Percentiles rank a stretch among this genome's conserved stretches.
These are phyloP conservation scores for Holothuria scabra DNA, from an alignment of 53 echinoderm and acorn worm species.

Conservation along the genomic window DNA sequence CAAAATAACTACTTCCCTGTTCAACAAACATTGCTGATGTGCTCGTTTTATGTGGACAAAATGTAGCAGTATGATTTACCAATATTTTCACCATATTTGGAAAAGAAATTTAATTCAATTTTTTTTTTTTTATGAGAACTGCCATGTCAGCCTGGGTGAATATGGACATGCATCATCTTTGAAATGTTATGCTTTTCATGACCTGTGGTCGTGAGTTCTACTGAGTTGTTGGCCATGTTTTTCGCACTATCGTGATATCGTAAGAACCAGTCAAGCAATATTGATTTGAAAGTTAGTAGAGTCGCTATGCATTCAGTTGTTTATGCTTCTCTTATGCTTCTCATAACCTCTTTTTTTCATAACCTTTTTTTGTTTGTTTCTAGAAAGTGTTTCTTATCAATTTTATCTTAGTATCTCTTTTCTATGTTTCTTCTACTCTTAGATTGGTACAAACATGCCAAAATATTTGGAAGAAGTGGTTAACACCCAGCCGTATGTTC, in stretches of 20 bases:
- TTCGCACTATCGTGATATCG: not conserved
- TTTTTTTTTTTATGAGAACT: no score
- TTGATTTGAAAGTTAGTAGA: not conserved
- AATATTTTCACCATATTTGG: no score
- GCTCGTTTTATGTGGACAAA: no score
- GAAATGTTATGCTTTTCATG: not conserved
- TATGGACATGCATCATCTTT: no score
- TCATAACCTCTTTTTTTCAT: conserved; percentile 1
- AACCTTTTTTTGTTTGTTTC: conserved; percentile 8
- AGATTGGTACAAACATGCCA: conserved; percentile 62
- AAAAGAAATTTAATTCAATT: no score
- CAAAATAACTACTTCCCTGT: no score
- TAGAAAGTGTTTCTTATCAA: not conserved
- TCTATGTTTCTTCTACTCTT: conserved; percentile 22
- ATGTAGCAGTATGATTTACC: no score
- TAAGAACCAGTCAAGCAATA: not conserved
- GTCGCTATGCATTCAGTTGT: not conserved
- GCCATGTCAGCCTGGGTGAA: no score
- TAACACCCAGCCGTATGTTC: conserved; percentile 37
- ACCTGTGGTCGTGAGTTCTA: not conserved
- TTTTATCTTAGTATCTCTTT: not conserved
- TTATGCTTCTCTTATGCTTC: no score
- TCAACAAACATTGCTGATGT: no score
- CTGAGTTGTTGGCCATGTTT: not conserved
- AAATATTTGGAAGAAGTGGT: conserved; percentile 50